Conservation (phyloP, 2,113 vertebrate species). For the Hystrix brachyura region DNA sequence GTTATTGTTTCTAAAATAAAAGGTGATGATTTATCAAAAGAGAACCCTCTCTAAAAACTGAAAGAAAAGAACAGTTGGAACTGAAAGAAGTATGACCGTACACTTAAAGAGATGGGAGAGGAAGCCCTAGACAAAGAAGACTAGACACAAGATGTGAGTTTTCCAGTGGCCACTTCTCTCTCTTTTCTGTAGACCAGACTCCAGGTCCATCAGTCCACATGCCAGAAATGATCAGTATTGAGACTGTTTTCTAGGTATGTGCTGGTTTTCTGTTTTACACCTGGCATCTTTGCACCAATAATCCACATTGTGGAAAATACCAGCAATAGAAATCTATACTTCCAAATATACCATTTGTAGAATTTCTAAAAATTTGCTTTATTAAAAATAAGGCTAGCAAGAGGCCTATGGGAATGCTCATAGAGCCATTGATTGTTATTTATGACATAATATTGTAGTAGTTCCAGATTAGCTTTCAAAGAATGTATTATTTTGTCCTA, state of each 20-base stretch:
- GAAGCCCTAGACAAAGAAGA: not conserved
- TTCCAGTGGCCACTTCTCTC: not conserved
- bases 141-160: not conserved
- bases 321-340: not conserved
- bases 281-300: not conserved
- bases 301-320: not conserved
- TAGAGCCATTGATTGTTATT: not conserved
- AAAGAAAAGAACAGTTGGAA: not conserved
- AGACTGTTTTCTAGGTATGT: not conserved
- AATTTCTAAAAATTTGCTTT: slow-evolving; percentile 13
- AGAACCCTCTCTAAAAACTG: not conserved
- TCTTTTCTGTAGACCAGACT: not conserved
- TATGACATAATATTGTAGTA: not conserved
- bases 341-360: not conserved
- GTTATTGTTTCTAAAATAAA: slow-evolving; percentile 41
- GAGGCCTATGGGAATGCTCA: not conserved
- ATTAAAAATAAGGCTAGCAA: slow-evolving; percentile 23
- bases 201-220: not conserved
- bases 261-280: not conserved
- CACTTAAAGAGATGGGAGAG: not conserved
- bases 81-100: not conserved
- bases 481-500: not conserved
- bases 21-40: not conserved
- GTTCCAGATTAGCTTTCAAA: slow-evolving; percentile 25
- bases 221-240: not conserved